Evolutionary conservation across 1,140 invertebrate genomes (phyloP).

Genomic region (Scaptomyza hsui): DNA sequence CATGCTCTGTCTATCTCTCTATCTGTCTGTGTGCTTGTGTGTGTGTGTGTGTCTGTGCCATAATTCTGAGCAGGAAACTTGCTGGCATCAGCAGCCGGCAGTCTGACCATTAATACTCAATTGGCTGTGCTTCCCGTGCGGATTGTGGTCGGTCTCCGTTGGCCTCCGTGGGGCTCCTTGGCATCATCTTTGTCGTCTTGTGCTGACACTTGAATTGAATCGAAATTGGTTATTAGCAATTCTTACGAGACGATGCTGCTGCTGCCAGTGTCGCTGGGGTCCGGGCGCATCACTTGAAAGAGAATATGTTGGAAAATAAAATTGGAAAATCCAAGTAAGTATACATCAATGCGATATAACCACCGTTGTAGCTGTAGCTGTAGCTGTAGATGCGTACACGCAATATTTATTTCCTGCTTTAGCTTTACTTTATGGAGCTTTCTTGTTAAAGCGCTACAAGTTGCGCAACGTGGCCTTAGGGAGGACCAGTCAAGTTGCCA

Average conservation of each 20-base stretch:
- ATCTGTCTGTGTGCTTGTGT: slow-evolving; percentile 6
- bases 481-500: slow-evolving; percentile 59
- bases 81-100: slow-evolving; percentile 73
- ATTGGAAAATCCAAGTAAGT: slow-evolving; percentile 44
- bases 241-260: slow-evolving; percentile 62
- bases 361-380: too few species aligned
- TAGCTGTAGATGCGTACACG: slow-evolving; percentile 40
- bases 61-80: slow-evolving; percentile 74
- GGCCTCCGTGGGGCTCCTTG: neutral
- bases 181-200: slow-evolving; percentile 71
- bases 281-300: slow-evolving; percentile 58
- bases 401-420: slow-evolving; percentile 61
- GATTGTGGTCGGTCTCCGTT: slow-evolving; percentile 61
- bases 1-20: slow-evolving; percentile 16
- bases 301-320: slow-evolving; percentile 64
- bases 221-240: slow-evolving; percentile 83
- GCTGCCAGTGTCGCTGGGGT: slow-evolving; percentile 28
- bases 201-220: slow-evolving; percentile 82
- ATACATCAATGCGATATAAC: too few species aligned
- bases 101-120: slow-evolving; percentile 82
- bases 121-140: slow-evolving; percentile 81
- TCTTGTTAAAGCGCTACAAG: slow-evolving; percentile 55
- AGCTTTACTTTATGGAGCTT: slow-evolving; percentile 45
- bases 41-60: slow-evolving; percentile 37
- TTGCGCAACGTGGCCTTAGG: slow-evolving; percentile 53